These are phyloP conservation scores for Maniola jurtina DNA, from an alignment of 1,140 invertebrate genomes.

Conservation along the genomic window DNA sequence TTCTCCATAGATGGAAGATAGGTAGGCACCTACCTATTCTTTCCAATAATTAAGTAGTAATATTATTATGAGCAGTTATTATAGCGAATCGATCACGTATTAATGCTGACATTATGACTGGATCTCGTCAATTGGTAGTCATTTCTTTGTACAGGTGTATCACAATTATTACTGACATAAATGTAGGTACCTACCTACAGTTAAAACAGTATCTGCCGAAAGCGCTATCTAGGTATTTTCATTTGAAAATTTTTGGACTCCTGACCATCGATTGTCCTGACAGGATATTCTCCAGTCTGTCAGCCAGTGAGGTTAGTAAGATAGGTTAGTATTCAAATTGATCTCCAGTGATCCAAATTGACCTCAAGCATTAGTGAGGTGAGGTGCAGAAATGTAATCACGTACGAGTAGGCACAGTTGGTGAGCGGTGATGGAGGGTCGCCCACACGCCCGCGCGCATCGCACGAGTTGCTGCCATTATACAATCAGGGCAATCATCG, in stretches of 20 bases:
- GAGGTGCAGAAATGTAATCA: slow-evolving; percentile 27
- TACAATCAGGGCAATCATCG: slow-evolving; percentile 71
- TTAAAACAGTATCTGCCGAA: background rate
- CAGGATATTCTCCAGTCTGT: no score
- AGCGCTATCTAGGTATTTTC: background rate
- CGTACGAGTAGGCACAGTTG: slow-evolving; percentile 6
- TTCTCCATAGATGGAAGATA: no score
- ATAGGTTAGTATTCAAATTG: background rate
- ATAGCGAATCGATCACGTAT: background rate
- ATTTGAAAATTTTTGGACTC: background rate
- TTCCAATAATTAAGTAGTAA: no score
- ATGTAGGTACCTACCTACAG: background rate
- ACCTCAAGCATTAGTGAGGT: slow-evolving; percentile 9
- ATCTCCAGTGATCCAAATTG: background rate
- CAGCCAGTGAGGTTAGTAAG: background rate
- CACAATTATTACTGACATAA: background rate
- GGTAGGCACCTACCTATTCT: no score
- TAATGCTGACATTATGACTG: background rate
- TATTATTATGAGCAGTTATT: slow-evolving; percentile 6
- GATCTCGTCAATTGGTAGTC: background rate
- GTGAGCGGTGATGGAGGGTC: slow-evolving; percentile 34
- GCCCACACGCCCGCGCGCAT: slow-evolving; percentile 55
- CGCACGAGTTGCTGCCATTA: slow-evolving; percentile 67
- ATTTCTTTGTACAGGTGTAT: slow-evolving; percentile 3
- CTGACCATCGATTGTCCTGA: no score